Base-by-base conservation (phyloP, 2,113 vertebrate genomes). In the Leuciscus idus region DNA sequence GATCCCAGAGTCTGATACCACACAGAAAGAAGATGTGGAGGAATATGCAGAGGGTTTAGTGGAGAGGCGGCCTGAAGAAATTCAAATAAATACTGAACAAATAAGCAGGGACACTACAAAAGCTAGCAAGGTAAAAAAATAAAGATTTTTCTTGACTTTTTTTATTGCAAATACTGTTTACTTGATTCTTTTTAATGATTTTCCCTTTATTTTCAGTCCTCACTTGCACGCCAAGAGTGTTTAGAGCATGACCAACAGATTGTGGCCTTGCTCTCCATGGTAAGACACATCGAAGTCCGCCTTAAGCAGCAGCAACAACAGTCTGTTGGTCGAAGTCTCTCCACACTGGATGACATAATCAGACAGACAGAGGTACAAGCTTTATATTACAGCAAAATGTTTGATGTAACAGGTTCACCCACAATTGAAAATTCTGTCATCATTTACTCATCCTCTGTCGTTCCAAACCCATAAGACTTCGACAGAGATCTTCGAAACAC, bases 191-290 rank as follows among this genome's bases (percentile, higher is more conserved):
- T 50, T 83, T 15, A 17, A 23, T 43, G n/a, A 57, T 9, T 76
- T 66, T 17, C 8, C 15, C 30, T 68, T 57, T 39, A 21, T 15
- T 30, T 28, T 28, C 78, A 98, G 97, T 94, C 96, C 23, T 93
- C 95, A 2, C 90, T 94, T 81, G 93, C 91, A 88, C 97, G 97
- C 77, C 96, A 95, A 86, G 93, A 96, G 89, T 99, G 96, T 75
- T 92, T 99, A 89, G 96, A 98, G 86, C 95, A 95, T 0, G 97
- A 98, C 70, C 97, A 99, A 91, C 95, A 92, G 78, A 91, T 98
- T 28, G 87, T 99, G 0, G 96, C 96, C 0, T 95, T 97, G 83
- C 94, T 97, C 8, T 99, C 98, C 87, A 94, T 96, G 90, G 95
- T 99, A 43, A 92, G 97, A 81, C 96, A 97, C n/a, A 92, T 96